Evolutionary conservation across 2,113 vertebrate genomes (phyloP), one percentile per base, ranked within the genome.

Genomic region (Jaculus jaculus): DNA sequence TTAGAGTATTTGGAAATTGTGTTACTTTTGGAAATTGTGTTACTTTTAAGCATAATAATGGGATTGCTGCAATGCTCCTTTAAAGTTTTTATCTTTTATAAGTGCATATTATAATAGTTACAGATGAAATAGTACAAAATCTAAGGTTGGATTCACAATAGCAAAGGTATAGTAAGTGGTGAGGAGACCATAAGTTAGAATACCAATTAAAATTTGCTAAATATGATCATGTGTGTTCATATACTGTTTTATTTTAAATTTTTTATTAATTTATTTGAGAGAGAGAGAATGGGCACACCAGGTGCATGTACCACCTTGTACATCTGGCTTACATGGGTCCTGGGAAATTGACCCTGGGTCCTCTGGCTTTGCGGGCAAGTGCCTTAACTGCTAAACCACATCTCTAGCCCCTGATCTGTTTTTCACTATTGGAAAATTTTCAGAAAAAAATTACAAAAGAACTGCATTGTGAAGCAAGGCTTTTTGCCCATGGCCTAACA

Each of bases 21-120:
- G 32, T n/a, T 80, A 10, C 47, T 90, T 96, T 90, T 86, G 84
- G 4, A 23, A 78, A 89, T 83, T 86, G 13, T 84, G 32, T n/a
- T 80, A 10, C 47, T 90, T 96, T 90, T 86, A 92, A 91, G 66
- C 78, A 26, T 65, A 68, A 77, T 72, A 39, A 65, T 42, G 51
- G 7, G 39, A 83, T 28, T 63, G 60, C 23, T 86, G n/a, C 73
- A 75, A 34, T n/a, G 32, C 66, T 79, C 69, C 72, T 89, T 71
- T 89, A 47, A 81, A 63, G 20, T 34, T 68, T 42, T 74, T 71
- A 74, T 65, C 24, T 84, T 86, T 75, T 61, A 84, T 61, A 82
- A 91, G 89, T 32, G 74, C 11, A 86, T 5, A 69, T 18, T 87
- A 51, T 68, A 91, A 87, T 39, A 42, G 4, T 60, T 65, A 85